Base-by-base conservation (phyloP, 2,888 invertebrate genomes). In the Nymphalis c-album region DNA sequence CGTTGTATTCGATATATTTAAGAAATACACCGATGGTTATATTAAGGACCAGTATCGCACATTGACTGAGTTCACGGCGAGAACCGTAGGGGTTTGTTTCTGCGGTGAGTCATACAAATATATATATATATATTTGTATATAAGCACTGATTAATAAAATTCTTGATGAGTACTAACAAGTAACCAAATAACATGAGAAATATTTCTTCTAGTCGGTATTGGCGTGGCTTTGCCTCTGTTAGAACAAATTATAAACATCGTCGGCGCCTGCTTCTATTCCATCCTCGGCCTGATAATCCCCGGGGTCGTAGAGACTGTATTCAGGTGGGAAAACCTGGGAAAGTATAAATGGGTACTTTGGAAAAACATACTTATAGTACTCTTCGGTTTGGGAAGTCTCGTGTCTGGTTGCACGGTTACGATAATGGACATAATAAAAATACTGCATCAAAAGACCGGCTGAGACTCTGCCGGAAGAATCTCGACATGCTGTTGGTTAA, bases 1-100 rank as follows among this genome's bases (percentile, higher is more conserved):
- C 85, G 98, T 99, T 0, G 97, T 99, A 0, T 95, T 97, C 77
- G 96, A 97, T 64, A 97, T 98, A 68, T 95, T 98, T 60, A 97
- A 96, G 94, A 95, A 95, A 63, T 94, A 94, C 93, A 75, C 96
- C 90, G 83, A 97, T 80, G 76, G 94, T 84, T 79, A 96, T 83
- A 84, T 98, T 94, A 85, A 80, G n/a, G 80, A 84, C 16, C 84
- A 85, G 13, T 88, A 86, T 67, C 79, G 77, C 4, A 71, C 65
- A 7, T 45, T 82, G 3, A 75, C 80, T 0, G 86, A 90, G 70
- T 59, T 86, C 2, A 67, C 75, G 0, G 83, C 84, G 0, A 84
- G 92, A 64, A 83, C 81, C 16, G 13, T 86, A 17, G 90, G 87
- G 26, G 92, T 91, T 13, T 87, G 87, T 63, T 81, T 82, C 66